phyloP scores from a whole-genome alignment of 2,888 invertebrate species.

The Epinotia nisella region DNA sequence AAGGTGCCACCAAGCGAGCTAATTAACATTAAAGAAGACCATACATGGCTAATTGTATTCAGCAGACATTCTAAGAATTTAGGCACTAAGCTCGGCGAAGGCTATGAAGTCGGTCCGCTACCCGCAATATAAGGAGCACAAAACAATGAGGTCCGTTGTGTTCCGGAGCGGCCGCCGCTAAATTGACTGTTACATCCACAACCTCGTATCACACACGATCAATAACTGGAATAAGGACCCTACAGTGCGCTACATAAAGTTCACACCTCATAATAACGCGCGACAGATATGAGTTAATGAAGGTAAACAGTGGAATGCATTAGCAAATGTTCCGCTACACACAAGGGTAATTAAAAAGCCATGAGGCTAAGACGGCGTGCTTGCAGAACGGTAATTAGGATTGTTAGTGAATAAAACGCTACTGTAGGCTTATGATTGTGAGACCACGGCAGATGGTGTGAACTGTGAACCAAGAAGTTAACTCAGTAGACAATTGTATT shows the following conservation, averaged over 20 bases:
- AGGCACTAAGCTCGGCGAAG: slow-evolving; percentile 61
- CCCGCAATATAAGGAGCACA: slow-evolving; percentile 75
- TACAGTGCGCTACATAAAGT: background rate
- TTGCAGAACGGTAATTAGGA: slow-evolving; percentile 63
- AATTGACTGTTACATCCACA: slow-evolving; percentile 34
- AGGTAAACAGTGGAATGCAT: slow-evolving; percentile 55
- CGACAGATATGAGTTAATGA: slow-evolving; percentile 14
- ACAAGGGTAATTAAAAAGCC: slow-evolving; percentile 78
- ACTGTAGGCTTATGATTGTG: slow-evolving; percentile 27
- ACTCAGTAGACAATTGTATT: slow-evolving; percentile 56
- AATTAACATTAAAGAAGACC: slow-evolving; percentile 59
- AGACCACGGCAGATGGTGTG: slow-evolving; percentile 32
- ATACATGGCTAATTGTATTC: slow-evolving; percentile 71
- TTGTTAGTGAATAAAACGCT: slow-evolving; percentile 46
- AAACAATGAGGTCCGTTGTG: slow-evolving; percentile 75
- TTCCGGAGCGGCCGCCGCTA: slow-evolving; percentile 70
- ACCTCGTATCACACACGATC: background rate
- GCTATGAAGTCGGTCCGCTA: slow-evolving; percentile 78
- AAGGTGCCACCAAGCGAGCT: slow-evolving; percentile 12
- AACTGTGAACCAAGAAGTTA: slow-evolving; percentile 28
- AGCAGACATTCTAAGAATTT: slow-evolving; percentile 77
- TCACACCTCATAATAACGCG: background rate
- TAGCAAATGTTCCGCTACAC: slow-evolving; percentile 75
- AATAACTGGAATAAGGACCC: slow-evolving; percentile 4
- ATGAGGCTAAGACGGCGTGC: slow-evolving; percentile 63